Conservation (phyloP, 1,140 invertebrate genomes). For the Cydia pomonella region DNA sequence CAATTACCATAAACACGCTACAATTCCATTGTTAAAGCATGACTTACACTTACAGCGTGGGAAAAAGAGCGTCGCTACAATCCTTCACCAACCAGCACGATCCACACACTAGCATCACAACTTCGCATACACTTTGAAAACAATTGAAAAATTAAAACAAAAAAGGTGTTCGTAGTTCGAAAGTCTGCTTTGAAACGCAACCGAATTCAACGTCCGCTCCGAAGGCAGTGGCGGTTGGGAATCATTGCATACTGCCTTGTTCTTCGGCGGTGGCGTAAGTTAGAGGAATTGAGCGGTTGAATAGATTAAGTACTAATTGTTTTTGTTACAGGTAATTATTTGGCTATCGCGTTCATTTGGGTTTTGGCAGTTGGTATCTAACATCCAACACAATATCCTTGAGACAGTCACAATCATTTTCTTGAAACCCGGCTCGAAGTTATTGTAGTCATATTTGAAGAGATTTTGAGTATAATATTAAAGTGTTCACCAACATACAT, state of each 20-base stretch:
- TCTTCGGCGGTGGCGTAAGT: conserved; percentile 2
- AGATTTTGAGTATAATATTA: too few relatives aligned
- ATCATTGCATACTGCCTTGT: conserved; percentile 19
- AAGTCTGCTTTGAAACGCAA: neutral
- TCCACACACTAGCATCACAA: neutral
- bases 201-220: conserved; percentile 13
- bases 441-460: too few relatives aligned
- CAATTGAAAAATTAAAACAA: conserved; percentile 7
- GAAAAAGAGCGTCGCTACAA: neutral
- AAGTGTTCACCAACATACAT: too few relatives aligned
- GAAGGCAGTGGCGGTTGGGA: neutral
- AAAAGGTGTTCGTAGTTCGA: neutral
- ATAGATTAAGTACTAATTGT: neutral
- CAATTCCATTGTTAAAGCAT: neutral
- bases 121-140: neutral
- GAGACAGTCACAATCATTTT: too few relatives aligned
- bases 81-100: neutral
- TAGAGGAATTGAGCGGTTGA: neutral
- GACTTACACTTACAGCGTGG: neutral
- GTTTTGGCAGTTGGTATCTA: too few relatives aligned
- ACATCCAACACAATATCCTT: too few relatives aligned
- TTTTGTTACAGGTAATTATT: neutral
- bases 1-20: conserved; percentile 1
- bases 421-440: too few relatives aligned
- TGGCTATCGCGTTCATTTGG: too few relatives aligned